Conservation (phyloP, 2,888 invertebrate genomes). For the Silvanus unidentatus region DNA sequence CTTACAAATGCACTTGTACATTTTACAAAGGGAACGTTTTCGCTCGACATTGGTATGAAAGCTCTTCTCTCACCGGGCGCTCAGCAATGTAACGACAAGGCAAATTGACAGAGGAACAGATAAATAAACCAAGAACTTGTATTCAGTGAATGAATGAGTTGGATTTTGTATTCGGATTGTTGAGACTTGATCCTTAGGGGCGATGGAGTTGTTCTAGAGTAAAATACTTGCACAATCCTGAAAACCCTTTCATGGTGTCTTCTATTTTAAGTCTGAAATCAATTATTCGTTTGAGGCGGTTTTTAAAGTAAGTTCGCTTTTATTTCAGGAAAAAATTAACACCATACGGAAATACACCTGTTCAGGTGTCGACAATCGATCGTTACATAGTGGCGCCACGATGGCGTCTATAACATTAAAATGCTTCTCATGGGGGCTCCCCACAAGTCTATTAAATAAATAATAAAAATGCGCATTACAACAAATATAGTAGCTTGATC, state of each 20-base stretch:
- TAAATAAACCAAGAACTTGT: constrained; percentile 17
- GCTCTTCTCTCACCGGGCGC: not conserved
- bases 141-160: constrained; percentile 3
- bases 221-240: too few relatives aligned
- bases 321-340: constrained; percentile 9
- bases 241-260: too few relatives aligned
- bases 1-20: not conserved
- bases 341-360: constrained; percentile 26
- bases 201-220: constrained; percentile 5
- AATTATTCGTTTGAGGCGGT: too few relatives aligned
- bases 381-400: constrained; percentile 27
- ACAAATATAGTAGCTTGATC: too few relatives aligned
- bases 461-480: too few relatives aligned
- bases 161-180: constrained; percentile 19
- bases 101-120: constrained; percentile 5
- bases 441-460: too few relatives aligned
- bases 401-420: constrained; percentile 22
- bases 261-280: too few relatives aligned
- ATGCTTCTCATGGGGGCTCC: constrained; percentile 1
- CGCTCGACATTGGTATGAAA: too few relatives aligned
- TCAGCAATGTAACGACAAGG: not conserved
- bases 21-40: not conserved
- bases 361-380: constrained; percentile 26
- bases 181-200: constrained; percentile 18
- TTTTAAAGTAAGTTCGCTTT: too few relatives aligned